A percentile compares a stretch with the other conserved stretches of the same genome.
Evolutionary conservation across 2,888 invertebrate genomes (phyloP).

Genomic region (Cecidostiba fungosa): DNA sequence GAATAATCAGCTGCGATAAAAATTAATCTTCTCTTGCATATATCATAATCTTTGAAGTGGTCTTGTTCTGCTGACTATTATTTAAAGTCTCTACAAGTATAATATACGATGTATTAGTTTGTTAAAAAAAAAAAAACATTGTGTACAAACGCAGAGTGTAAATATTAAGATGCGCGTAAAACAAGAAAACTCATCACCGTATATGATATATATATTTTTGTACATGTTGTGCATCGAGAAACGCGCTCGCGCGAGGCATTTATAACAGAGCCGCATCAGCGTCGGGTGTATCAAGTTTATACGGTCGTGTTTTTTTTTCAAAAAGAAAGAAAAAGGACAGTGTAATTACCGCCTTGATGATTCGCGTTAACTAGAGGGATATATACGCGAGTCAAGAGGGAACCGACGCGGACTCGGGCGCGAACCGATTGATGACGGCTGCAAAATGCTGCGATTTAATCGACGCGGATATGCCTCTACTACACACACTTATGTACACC

Average conservation of each 20-base stretch:
- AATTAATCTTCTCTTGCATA: too few species aligned
- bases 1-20: constrained; percentile 10
- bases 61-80: not conserved
- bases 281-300: not conserved
- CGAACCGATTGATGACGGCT: constrained; percentile 62
- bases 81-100: constrained; percentile 14
- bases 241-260: constrained; percentile 46
- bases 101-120: too few species aligned
- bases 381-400: not conserved
- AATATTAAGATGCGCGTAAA: constrained; percentile 19
- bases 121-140: not conserved
- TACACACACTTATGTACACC: not conserved
- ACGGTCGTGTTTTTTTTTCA: not conserved
- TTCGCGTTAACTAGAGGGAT: constrained; percentile 37
- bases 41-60: too few species aligned
- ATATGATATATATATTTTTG: constrained; percentile 42
- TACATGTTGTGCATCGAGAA: constrained; percentile 37
- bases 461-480: not conserved
- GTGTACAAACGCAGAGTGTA: constrained; percentile 31
- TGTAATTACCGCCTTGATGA: constrained; percentile 50
- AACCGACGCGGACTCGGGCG: constrained; percentile 58
- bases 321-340: not conserved
- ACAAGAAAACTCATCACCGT: constrained; percentile 8
- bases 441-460: constrained; percentile 44
- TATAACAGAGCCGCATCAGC: constrained; percentile 29